Evolutionary conservation across 2,113 vertebrate species (phyloP).

Genomic region (Xiphophorus maculatus): DNA sequence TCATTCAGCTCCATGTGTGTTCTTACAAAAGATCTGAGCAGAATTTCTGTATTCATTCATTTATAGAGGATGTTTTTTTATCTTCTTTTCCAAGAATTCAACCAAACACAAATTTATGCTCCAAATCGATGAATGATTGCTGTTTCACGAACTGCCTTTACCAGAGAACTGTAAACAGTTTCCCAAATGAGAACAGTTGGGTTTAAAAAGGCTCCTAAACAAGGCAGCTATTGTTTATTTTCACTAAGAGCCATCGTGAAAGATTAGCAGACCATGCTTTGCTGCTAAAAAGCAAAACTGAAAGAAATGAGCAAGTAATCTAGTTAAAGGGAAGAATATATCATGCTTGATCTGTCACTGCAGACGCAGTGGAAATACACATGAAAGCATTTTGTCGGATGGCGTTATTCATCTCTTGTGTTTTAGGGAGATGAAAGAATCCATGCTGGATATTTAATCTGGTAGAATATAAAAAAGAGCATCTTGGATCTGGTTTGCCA

Average conservation of each 20-base stretch:
- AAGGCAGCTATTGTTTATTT: constrained; percentile 11
- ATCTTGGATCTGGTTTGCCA: not conserved
- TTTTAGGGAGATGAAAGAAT: not conserved
- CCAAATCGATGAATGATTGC: constrained; percentile 44
- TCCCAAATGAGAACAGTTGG: constrained; percentile 18
- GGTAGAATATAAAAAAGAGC: constrained; percentile 3
- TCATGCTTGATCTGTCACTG: constrained; percentile 33
- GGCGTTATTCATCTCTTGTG: not conserved
- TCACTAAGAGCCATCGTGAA: constrained; percentile 7
- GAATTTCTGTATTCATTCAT: not conserved
- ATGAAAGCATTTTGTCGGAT: not conserved
- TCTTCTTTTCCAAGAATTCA: constrained; percentile 6
- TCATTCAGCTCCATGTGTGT: constrained; percentile 27
- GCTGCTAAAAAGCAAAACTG: constrained; percentile 43
- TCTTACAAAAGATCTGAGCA: constrained; percentile 12
- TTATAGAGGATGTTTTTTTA: not conserved
- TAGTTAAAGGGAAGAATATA: constrained; percentile 58
- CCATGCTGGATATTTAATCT: not conserved
- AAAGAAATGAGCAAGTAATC: constrained; percentile 63
- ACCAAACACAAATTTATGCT: constrained; percentile 18
- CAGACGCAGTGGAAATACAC: not conserved
- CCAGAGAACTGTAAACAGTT: constrained; percentile 5
- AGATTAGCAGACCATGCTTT: constrained; percentile 33
- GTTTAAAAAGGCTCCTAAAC: constrained; percentile 21
- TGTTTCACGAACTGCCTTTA: constrained; percentile 17